A percentile compares a stretch with the other conserved stretches of the same genome.
phyloP scores from a whole-genome alignment of 2,888 invertebrate species.

The Amiota communis region DNA sequence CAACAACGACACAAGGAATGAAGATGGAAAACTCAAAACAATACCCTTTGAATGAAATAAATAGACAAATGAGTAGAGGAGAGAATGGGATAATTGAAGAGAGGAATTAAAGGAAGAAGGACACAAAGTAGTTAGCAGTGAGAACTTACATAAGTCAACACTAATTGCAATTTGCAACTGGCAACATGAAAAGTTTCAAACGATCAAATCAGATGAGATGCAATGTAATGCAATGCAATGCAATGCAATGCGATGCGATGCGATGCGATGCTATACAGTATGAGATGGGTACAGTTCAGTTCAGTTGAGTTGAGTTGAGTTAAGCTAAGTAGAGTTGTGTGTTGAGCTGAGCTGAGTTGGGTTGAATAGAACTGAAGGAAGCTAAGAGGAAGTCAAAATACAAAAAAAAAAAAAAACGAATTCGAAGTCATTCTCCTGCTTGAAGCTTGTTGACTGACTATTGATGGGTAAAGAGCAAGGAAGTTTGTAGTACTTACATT shows the following conservation, averaged over 20 bases:
- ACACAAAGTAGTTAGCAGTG: background rate
- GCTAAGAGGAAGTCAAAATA: background rate
- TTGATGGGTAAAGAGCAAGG: no score
- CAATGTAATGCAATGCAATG: background rate
- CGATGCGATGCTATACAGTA: background rate
- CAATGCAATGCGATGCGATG: background rate
- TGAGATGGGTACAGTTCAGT: background rate
- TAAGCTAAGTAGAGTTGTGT: background rate
- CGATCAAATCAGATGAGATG: background rate
- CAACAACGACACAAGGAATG: background rate
- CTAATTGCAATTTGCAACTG: slow-evolving; percentile 60
- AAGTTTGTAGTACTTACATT: no score
- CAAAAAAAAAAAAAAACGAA: no score
- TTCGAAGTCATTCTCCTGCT: no score
- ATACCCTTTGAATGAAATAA: background rate
- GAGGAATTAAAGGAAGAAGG: background rate
- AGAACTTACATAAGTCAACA: slow-evolving; percentile 59
- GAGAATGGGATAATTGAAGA: background rate
- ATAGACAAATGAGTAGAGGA: background rate
- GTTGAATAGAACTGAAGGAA: background rate
- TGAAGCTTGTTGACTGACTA: no score
- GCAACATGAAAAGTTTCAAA: slow-evolving; percentile 36
- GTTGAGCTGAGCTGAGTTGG: background rate
- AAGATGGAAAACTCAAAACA: background rate
- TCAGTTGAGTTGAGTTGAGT: background rate